Base-by-base conservation (phyloP, 2,113 vertebrate species). In the Urocitellus parryii region DNA sequence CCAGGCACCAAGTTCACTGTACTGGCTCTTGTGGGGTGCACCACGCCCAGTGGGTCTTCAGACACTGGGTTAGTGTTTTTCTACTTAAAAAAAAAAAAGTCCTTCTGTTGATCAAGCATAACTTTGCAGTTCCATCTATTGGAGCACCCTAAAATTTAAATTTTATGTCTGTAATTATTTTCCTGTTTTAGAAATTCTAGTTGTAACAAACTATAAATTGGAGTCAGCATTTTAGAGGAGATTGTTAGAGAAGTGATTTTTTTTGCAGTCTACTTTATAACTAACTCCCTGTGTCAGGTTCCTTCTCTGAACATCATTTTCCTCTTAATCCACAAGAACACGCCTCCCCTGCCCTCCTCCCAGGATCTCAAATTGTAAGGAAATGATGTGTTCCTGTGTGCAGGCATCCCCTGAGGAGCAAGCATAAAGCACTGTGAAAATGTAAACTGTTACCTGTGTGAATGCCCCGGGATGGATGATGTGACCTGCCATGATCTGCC, bases 281-380 rank as follows among this genome's bases (percentile, higher is more conserved):
- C 63, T 42, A 8, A 29, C n/a, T 42, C 13, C 4, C n/a, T 18
- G 14, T 68, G 42, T 79, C 48, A 18, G 32, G 27, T 79, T 65
- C 34, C 29, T 96, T 94, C n/a, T n/a, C 42, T 51, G 79, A 88
- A 48, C 67, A 39, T 73, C 89, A 61, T 85, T 95, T 63, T 89
- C 53, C 51, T 68, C 24, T 17, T 81, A 61, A 90, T 39, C n/a
- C n/a, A 45, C 1, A 5, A 78, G 70, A n/a, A 37, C 27, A 51
- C 45, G n/a, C 8, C 65, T n/a, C 53, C 14, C 34, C 42, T 2
- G 4, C 80, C 91, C 68, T 4, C 80, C 24, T 84, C 70, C 72
- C 9, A 18, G 76, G 39, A 65, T 39, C 74, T 79, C 72, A 92
- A 29, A 3, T 63, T 42, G 91, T 56, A 74, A 94, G 91, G 56